These are phyloP conservation scores for Strix uralensis DNA, from an alignment of 2,113 vertebrate genomes.

Conservation along the genomic window DNA sequence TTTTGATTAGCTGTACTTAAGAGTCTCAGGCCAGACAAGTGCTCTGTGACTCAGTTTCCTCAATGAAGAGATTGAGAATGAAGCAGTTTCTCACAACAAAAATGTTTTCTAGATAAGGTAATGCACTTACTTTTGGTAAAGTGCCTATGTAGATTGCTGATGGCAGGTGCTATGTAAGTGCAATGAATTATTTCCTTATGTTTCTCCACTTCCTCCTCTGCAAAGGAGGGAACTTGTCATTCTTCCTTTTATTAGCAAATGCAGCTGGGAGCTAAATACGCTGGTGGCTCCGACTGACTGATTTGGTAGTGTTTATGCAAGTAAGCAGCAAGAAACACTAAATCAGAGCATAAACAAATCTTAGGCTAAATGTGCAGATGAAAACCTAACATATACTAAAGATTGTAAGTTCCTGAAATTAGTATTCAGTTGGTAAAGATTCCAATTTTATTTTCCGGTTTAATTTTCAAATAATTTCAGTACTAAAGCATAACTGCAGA, in stretches of 20 bases:
- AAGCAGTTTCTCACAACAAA: background rate
- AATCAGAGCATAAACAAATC: conserved; percentile 49
- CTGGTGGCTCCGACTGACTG: conserved; percentile 18
- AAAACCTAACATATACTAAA: conserved; percentile 14
- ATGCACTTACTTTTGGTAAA: background rate
- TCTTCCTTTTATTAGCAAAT: conserved; percentile 22
- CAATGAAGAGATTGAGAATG: background rate
- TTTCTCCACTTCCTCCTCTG: background rate
- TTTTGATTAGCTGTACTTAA: background rate
- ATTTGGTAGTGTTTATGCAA: conserved; percentile 36
- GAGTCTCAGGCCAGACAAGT: background rate
- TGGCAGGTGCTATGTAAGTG: background rate
- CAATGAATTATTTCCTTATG: background rate
- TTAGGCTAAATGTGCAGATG: background rate
- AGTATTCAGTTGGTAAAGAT: conserved; percentile 10
- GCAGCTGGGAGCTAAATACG: conserved; percentile 14
- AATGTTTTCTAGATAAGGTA: background rate
- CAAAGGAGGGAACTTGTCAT: background rate
- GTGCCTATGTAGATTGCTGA: background rate
- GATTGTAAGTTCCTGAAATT: background rate
- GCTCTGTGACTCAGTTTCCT: background rate
- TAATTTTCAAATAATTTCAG: conserved; percentile 51
- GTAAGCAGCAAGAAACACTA: conserved; percentile 24
- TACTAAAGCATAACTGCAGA: conserved; percentile 33
- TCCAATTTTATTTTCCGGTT: conserved; percentile 22